These are phyloP conservation scores for Nematolebias whitei DNA, from an alignment of 2,113 vertebrate species.

Conservation along the genomic window DNA sequence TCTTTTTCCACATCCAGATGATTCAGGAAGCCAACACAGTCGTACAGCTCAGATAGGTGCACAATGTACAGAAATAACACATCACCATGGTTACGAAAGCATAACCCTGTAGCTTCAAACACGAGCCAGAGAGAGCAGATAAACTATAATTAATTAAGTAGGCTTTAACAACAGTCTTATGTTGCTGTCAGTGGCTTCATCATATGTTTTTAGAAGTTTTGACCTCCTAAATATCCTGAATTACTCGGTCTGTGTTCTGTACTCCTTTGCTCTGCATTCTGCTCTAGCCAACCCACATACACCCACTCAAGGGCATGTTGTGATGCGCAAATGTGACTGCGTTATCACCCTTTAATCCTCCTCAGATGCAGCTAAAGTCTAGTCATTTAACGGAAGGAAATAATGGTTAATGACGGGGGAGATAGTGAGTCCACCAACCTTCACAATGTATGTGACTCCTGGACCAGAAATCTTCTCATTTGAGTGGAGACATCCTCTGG, in stretches of 20 bases:
- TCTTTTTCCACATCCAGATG: constrained; percentile 29
- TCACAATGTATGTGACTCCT: constrained; percentile 95
- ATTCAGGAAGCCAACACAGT: constrained; percentile 42
- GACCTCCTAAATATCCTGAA: constrained; percentile 68
- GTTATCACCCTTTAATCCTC: constrained; percentile 28
- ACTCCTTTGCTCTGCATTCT: constrained; percentile 57
- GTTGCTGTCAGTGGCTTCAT: constrained; percentile 41
- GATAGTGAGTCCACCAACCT: constrained; percentile 84
- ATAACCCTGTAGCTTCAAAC: constrained; percentile 43
- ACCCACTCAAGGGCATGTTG: constrained; percentile 68
- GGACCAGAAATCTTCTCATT: constrained; percentile 96
- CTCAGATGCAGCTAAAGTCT: constrained; percentile 31
- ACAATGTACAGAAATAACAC: constrained; percentile 69
- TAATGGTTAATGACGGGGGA: constrained; percentile 26
- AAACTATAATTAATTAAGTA: constrained; percentile 25
- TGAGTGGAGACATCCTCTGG: constrained; percentile 89
- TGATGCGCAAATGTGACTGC: constrained; percentile 47
- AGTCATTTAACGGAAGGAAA: constrained; percentile 69
- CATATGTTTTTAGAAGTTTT: constrained; percentile 28
- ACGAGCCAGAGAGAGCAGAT: constrained; percentile 12
- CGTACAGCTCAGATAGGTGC: constrained; percentile 38
- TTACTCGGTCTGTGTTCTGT: constrained; percentile 66
- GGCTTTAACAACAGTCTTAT: constrained; percentile 23
- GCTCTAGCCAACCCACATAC: constrained; percentile 54
- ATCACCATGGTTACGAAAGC: constrained; percentile 72